A percentile compares a stretch with the other conserved stretches of the same genome.
phyloP scores from a whole-genome alignment of 2,113 vertebrate genomes.

The Gasterosteus nipponicus region DNA sequence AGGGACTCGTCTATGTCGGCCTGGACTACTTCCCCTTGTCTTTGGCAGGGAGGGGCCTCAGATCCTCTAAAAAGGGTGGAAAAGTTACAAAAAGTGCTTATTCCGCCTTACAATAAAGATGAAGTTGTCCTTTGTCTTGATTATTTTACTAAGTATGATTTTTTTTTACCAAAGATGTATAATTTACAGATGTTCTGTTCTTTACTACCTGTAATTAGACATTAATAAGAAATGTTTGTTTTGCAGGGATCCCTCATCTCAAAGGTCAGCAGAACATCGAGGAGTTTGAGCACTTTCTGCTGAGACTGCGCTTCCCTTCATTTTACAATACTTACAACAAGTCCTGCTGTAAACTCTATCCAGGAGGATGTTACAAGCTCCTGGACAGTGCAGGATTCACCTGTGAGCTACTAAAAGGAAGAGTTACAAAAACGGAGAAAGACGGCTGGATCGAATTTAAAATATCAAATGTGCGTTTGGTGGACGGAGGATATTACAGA shows the following conservation, averaged over 20 bases:
- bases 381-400: slow-evolving; percentile 66
- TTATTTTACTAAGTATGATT: slow-evolving; percentile 62
- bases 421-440: slow-evolving; percentile 53
- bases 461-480: slow-evolving; percentile 59
- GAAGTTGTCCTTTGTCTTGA: slow-evolving; percentile 54
- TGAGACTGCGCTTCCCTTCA: slow-evolving; percentile 61
- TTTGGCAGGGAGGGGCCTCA: slow-evolving; percentile 32
- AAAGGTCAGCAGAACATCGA: slow-evolving; percentile 59
- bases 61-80: not conserved
- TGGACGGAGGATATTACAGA: slow-evolving; percentile 74
- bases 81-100: not conserved
- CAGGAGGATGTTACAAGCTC: slow-evolving; percentile 48
- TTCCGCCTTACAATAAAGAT: slow-evolving; percentile 53
- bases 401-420: slow-evolving; percentile 55
- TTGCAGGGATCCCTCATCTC: slow-evolving; percentile 58
- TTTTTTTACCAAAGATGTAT: not conserved
- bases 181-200: not conserved
- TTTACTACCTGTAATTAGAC: not conserved
- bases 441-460: slow-evolving; percentile 66
- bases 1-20: not conserved
- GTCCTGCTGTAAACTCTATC: slow-evolving; percentile 72
- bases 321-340: slow-evolving; percentile 65
- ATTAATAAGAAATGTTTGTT: slow-evolving; percentile 18
- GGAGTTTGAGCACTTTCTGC: slow-evolving; percentile 49
- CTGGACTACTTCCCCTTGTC: slow-evolving; percentile 50